Evolutionary conservation across 2,888 invertebrate genomes (phyloP), one percentile per base, ranked within the genome.

Genomic region (Xanthorhoe designata): DNA sequence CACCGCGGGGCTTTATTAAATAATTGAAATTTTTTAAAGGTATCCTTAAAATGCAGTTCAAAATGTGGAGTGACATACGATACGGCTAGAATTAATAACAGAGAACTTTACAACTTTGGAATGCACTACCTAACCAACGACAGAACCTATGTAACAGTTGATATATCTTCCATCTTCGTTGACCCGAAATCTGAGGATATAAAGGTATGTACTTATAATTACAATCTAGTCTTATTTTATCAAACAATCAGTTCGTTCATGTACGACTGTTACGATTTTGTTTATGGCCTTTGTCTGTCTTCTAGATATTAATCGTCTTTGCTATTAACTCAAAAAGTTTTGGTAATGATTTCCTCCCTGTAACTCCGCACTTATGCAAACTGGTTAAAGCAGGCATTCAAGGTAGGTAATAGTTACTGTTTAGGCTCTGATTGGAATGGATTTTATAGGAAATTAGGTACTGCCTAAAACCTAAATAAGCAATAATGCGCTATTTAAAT

Each of bases 101-200:
- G 74, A 13, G 81, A 83, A 47, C 57, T 70, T 0, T 85, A 62
- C 29, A 13, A 56, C 0, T 81, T 76, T 2, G 80, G 81, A 7
- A 75, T 84, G 81, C 13, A 63, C 8, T 15, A 57, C 17, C 54
- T 83, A n/a, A 69, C 58, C 0, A 17, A 35, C 0, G 75, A 71
- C 3, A 77, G 73, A 32, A 62, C 70, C 8, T 84, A 81, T 54
- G 17, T 62, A 0, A 24, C 73, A 4, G 61, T 81, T 2, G 77
- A 82, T 56, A 74, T 82, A 9, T 70, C 75, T n/a, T 70, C 77
- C 0, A 64, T 81, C 10, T 78, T 83, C 24, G 9, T 8, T 7
- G 53, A 68, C 4, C 52, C 67, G 5, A 69, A 69, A 9, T 17
- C 17, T 13, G 24, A 62, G n/a, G 71, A 75, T 54, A 60, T 77